phyloP scores from a whole-genome alignment of 30 jellyfish, hydroid and myxozoan genomes.

The Turritopsis dohrnii region DNA sequence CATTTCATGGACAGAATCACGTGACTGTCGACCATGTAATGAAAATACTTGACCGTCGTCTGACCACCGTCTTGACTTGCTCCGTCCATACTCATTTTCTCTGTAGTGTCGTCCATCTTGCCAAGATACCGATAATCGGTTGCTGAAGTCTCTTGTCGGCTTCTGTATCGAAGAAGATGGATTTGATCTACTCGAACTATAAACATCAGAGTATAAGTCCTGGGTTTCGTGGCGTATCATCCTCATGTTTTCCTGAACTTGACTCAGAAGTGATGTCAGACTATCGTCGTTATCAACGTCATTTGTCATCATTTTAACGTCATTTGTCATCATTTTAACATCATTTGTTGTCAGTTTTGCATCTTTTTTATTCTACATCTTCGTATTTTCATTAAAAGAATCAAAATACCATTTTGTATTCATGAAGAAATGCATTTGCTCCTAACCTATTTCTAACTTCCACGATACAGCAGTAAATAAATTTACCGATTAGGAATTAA shows the following conservation, averaged over 20 bases:
- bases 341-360: neutral
- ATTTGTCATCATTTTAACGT: neutral
- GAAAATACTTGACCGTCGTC: neutral
- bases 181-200: neutral
- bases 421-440: neutral
- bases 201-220: neutral
- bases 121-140: neutral
- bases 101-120: neutral
- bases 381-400: neutral
- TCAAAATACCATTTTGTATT: neutral
- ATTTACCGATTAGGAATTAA: neutral
- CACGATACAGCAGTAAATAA: neutral
- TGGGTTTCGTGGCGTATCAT: conserved; percentile 1
- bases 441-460: neutral
- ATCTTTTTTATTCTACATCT: neutral
- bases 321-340: neutral
- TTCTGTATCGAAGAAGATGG: neutral
- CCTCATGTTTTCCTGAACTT: neutral
- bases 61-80: neutral
- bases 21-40: neutral
- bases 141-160: neutral
- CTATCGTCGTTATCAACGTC: neutral
- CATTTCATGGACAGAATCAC: neutral
- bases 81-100: neutral
- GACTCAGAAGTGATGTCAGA: conserved; percentile 3